A percentile compares a stretch with the other conserved stretches of the same genome.
These are phyloP conservation scores for Adelphocoris suturalis DNA, from an alignment of 2,888 invertebrate species.

Conservation along the genomic window DNA sequence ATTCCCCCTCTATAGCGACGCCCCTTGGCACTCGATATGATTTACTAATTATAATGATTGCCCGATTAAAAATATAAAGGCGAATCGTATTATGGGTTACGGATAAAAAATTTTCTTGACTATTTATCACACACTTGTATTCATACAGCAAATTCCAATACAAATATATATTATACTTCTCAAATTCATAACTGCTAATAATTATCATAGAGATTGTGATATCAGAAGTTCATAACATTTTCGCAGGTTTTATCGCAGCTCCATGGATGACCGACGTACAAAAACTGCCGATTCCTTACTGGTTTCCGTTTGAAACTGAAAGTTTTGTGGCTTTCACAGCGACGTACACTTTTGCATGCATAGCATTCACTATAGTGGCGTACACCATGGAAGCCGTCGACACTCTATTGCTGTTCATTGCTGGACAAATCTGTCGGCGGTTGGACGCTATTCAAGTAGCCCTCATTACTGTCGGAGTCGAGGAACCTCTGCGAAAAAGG, in stretches of 20 bases:
- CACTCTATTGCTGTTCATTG: slow-evolving; percentile 71
- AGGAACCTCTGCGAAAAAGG: slow-evolving; percentile 65
- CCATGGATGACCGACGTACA: slow-evolving; percentile 69
- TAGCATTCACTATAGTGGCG: slow-evolving; percentile 56
- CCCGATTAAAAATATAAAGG: too few relatives aligned
- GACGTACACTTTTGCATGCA: slow-evolving; percentile 64
- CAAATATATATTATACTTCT: too few relatives aligned
- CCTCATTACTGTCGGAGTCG: slow-evolving; percentile 61
- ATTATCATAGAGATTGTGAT: too few relatives aligned
- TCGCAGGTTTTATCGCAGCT: slow-evolving; percentile 4
- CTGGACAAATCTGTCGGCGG: slow-evolving; percentile 70
- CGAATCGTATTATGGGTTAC: too few relatives aligned
- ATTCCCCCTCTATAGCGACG: too few relatives aligned
- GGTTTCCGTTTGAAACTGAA: slow-evolving; percentile 67
- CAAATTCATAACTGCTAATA: too few relatives aligned
- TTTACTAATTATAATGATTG: too few relatives aligned
- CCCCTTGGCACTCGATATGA: too few relatives aligned
- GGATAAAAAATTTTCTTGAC: too few relatives aligned
- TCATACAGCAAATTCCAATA: too few relatives aligned
- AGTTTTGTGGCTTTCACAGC: slow-evolving; percentile 52
- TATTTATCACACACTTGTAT: too few relatives aligned
- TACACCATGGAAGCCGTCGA: slow-evolving; percentile 72
- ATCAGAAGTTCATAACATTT: too few relatives aligned
- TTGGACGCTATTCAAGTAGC: slow-evolving; percentile 64
- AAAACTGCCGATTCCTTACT: slow-evolving; percentile 68